Evolutionary conservation across 1,140 invertebrate genomes (phyloP), one percentile per base, ranked within the genome.

Genomic region (Glossosoma conforme): DNA sequence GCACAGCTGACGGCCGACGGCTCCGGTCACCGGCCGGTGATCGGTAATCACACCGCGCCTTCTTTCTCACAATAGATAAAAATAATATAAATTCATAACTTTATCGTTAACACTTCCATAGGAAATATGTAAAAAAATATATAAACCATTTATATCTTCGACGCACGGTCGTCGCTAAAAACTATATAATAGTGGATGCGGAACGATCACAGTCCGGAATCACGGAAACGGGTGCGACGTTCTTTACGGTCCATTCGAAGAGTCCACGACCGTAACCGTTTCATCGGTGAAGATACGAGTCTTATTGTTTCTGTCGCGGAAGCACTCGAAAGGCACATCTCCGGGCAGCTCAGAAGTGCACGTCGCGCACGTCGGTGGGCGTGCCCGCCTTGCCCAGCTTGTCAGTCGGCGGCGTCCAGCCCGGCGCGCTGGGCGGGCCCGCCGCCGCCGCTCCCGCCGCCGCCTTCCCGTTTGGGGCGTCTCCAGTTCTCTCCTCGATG

Each of bases 311-410:
- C 22, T n/a, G 22, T 18, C 13, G 13, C 19, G 41, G 21, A 22
- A 28, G n/a, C n/a, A n/a, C 24, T 25, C 30, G 11, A 30, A 13
- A 24, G 22, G 19, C 15, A 25, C 21, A 17, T 15, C 28, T 28
- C 5, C 17, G 19, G n/a, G 25, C 8, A n/a, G 19, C 8, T 76
- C 67, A 85, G 65, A 86, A 85, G 67, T 85, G 81, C 51, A 87
- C 78, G 63, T 86, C 83, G 54, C 83, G 75, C 52, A 91, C 85
- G 66, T 89, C 87, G 49, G 87, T 89, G 33, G 87, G 87, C 17
- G 87, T 91, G 51, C 81, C 81, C 30, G 86, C 84, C 67, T 86
- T 85, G 60, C 81, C 82, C 65, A 82, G 67, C 32, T 66, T 70
- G 45, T 66, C 44, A 55, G 70, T 68, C 45, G 72, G 72, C 76